A percentile compares a stretch with the other conserved stretches of the same genome.
Conservation (phyloP, 2,113 vertebrate genomes). For the Forbesichthys papilliferus region DNA sequence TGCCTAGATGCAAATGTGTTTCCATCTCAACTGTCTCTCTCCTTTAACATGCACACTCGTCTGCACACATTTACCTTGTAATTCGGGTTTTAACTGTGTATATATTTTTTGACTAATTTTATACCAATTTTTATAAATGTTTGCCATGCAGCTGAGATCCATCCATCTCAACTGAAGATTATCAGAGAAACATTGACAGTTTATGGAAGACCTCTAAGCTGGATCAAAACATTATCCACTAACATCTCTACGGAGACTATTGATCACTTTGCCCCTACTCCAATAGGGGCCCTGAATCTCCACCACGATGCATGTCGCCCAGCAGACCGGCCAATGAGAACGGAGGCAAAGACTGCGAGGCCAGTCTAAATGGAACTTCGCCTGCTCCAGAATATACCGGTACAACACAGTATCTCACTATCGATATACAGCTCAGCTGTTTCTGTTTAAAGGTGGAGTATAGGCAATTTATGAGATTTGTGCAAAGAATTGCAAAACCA, state of each 20-base stretch:
- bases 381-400: slow-evolving; percentile 88
- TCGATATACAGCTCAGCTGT: background rate
- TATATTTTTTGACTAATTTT: too few relatives aligned
- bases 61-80: too few relatives aligned
- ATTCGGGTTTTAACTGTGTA: too few relatives aligned
- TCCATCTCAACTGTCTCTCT: too few relatives aligned
- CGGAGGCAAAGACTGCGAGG: slow-evolving; percentile 84
- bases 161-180: too few relatives aligned
- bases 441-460: background rate
- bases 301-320: slow-evolving; percentile 78
- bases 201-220: too few relatives aligned
- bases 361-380: slow-evolving; percentile 80
- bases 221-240: background rate
- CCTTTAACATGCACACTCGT: too few relatives aligned
- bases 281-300: slow-evolving; percentile 72
- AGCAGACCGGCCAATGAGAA: slow-evolving; percentile 73
- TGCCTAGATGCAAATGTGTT: background rate
- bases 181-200: too few relatives aligned
- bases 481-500: too few relatives aligned
- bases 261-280: slow-evolving; percentile 6
- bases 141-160: too few relatives aligned
- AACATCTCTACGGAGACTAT: background rate
- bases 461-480: too few relatives aligned
- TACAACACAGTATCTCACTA: slow-evolving; percentile 29
- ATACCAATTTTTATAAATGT: too few relatives aligned